Evolutionary conservation across 2,888 invertebrate species (phyloP).

Genomic region (Onthophagus sagittarius): DNA sequence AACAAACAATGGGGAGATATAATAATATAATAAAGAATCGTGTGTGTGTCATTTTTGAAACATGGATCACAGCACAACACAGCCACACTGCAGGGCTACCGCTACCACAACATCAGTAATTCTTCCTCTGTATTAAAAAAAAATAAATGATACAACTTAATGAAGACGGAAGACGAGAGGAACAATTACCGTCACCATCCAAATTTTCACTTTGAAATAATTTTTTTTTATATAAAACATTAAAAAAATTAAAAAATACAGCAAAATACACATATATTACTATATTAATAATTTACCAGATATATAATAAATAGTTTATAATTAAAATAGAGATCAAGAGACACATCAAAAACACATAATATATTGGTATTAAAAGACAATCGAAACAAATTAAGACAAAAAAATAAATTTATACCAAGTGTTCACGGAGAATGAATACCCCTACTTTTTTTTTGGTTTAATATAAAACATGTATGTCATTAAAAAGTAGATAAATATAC

Average conservation of each 20-base stretch:
- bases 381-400: background rate
- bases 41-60: conserved; percentile 34
- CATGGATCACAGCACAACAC: conserved; percentile 49
- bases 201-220: background rate
- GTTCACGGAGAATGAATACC: no score
- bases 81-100: conserved; percentile 52
- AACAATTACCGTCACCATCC: background rate
- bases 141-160: no score
- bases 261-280: conserved; percentile 11
- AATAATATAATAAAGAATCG: conserved; percentile 22
- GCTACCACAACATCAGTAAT: conserved; percentile 48
- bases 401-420: background rate
- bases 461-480: no score
- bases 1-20: background rate
- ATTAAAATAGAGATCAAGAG: background rate
- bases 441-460: no score
- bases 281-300: background rate
- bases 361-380: background rate
- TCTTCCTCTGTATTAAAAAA: background rate
- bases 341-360: background rate
- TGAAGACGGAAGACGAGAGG: background rate
- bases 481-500: no score
- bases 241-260: conserved; percentile 17
- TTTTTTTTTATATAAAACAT: background rate
- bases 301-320: background rate